Percentiles rank a stretch among this genome's conserved stretches.
Conservation (phyloP, 2,888 invertebrate species). For the Drosophila diplacantha region DNA sequence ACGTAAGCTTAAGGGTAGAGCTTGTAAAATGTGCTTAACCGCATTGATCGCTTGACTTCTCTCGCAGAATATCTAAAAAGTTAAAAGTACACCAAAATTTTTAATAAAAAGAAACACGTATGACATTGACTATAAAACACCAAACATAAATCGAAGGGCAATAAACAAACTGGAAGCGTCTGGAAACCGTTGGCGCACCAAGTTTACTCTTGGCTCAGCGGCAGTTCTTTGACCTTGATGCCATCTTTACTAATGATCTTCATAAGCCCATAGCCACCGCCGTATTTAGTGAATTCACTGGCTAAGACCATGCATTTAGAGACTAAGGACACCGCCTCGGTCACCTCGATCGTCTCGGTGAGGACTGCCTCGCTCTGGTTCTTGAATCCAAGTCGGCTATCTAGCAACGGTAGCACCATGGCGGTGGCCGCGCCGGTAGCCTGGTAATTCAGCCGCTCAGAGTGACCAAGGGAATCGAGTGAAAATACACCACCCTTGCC, state of each 20-base stretch:
- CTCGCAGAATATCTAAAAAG: too few relatives aligned
- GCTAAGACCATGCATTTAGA: slow-evolving; percentile 98
- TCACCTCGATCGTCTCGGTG: slow-evolving; percentile 82
- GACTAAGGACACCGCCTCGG: slow-evolving; percentile 85
- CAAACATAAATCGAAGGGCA: background rate
- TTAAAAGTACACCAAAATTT: background rate
- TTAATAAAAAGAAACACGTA: background rate
- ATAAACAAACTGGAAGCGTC: too few relatives aligned
- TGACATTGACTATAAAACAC: background rate
- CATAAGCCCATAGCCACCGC: slow-evolving; percentile 93
- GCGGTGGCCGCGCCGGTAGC: slow-evolving; percentile 95
- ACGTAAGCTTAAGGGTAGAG: background rate
- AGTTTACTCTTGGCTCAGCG: slow-evolving; percentile 90
- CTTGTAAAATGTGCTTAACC: too few relatives aligned
- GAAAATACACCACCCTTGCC: slow-evolving; percentile 97
- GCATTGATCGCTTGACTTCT: too few relatives aligned
- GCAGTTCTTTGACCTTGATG: slow-evolving; percentile 84
- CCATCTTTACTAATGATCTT: slow-evolving; percentile 93
- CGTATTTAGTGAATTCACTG: slow-evolving; percentile 97
- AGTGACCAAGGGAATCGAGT: slow-evolving; percentile 98
- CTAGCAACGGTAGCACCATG: slow-evolving; percentile 94
- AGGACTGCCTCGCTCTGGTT: slow-evolving; percentile 85
- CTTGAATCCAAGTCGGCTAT: slow-evolving; percentile 95
- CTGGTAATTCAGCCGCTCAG: slow-evolving; percentile 89
- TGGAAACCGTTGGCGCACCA: background rate